These are phyloP conservation scores for Drosophila multiciliata DNA, from an alignment of 2,888 invertebrate species.

Conservation along the genomic window DNA sequence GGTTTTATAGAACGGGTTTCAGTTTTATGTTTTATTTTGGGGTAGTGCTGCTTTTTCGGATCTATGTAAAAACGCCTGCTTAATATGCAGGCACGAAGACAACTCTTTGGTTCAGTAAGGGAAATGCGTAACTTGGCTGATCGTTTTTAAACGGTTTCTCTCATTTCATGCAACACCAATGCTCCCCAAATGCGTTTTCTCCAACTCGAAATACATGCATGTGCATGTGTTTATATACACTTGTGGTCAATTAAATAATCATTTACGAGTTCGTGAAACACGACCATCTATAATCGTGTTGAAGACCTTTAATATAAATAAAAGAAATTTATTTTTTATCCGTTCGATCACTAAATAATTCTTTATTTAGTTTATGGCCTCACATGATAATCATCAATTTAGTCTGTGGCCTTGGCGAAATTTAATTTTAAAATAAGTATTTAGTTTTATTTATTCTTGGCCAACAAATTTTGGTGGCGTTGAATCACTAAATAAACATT, in stretches of 20 bases:
- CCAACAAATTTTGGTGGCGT: neutral
- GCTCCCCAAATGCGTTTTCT: constrained; percentile 30
- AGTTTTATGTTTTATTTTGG: neutral
- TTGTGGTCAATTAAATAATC: neutral
- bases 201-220: neutral
- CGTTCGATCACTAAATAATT: neutral
- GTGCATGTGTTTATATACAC: neutral
- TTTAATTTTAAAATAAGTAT: neutral
- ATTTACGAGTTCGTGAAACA: neutral
- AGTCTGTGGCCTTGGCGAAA: neutral
- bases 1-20: constrained; percentile 68
- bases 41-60: neutral
- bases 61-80: constrained; percentile 28
- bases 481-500: neutral
- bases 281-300: neutral
- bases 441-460: neutral
- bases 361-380: neutral
- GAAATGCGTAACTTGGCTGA: constrained; percentile 27
- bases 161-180: constrained; percentile 18
- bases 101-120: constrained; percentile 39
- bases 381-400: neutral
- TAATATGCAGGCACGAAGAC: constrained; percentile 60
- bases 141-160: constrained; percentile 30
- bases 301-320: rapidly evolving
- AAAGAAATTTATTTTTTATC: neutral